phyloP scores from a whole-genome alignment of 2,888 invertebrate species.

The Drosophila eohydei region DNA sequence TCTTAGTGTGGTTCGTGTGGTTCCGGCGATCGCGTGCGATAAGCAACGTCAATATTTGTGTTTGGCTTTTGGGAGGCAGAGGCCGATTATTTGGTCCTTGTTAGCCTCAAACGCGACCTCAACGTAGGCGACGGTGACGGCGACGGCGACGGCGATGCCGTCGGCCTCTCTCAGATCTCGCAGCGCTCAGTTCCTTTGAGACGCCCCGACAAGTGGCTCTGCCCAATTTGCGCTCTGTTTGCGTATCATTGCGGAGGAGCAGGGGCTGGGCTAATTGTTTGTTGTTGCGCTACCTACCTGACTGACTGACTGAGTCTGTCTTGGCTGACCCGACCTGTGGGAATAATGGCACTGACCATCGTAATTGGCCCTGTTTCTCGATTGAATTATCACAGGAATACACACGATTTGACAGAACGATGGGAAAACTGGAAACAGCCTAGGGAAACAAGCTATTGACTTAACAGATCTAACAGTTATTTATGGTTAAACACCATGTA shows the following conservation, averaged over 20 bases:
- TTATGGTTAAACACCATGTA: not conserved
- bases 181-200: conserved; percentile 1
- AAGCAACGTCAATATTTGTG: conserved; percentile 79
- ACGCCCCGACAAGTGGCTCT: conserved; percentile 70
- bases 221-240: conserved; percentile 74
- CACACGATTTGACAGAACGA: conserved; percentile 32
- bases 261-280: conserved; percentile 68
- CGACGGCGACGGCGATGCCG: conserved; percentile 16
- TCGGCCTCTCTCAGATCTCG: conserved; percentile 35
- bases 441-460: conserved; percentile 45
- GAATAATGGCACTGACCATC: conserved; percentile 52
- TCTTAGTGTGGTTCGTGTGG: conserved; percentile 20
- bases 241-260: conserved; percentile 57
- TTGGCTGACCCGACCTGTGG: conserved; percentile 40
- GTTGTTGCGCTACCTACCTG: conserved; percentile 57
- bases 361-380: conserved; percentile 42
- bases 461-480: conserved; percentile 41
- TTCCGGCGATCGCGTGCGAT: conserved; percentile 70
- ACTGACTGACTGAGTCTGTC: not conserved
- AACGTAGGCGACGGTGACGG: conserved; percentile 9
- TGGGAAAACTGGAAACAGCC: conserved; percentile 50
- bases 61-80: conserved; percentile 59
- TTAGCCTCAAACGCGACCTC: conserved; percentile 44
- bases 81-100: conserved; percentile 63
- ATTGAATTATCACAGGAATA: conserved; percentile 56